Base-by-base conservation (phyloP, 2,888 invertebrate species). In the Tillus elongatus region DNA sequence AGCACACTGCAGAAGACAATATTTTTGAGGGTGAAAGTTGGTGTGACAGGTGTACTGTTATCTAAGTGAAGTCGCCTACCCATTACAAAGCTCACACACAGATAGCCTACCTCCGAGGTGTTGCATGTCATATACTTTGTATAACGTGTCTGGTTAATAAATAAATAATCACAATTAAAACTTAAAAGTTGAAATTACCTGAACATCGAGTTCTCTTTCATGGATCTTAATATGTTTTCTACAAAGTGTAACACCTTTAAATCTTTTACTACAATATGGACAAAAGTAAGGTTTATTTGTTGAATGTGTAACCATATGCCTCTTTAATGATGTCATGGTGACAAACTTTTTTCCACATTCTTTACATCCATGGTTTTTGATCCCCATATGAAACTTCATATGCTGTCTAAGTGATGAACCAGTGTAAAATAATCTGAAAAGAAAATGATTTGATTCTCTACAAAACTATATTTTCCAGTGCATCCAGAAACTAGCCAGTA, bases 191-290 rank as follows among this genome's bases (percentile, higher is more conserved):
- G 12, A 33, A 3, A 3, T 24, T 16, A 13, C 11, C 14, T 33
- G 29, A 16, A 30, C 12, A 11, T 3, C 26, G 16, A 35, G 27
- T 30, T 75, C 73, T 37, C 63, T 64, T 45, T 70, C 68, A 54
- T 79, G 79, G 2, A 71, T 69, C 47, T 71, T 72, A 63, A 80
- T 77, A 51, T 82, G 81, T 45, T 75, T 76, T 47, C 75, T 69
- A 54, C 78, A 78, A 51, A 74, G 71, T 12, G 72, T 68, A 9
- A 68, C 60, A 2, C 72, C 71, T 57, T 75, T 76, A 56, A 75
- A 78, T 4, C 66, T 67, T 50, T 73, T 73, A 42, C 67, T 67
- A 52, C 77, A 78, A 53, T 74, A 74, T 0, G 75, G 75, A 55
- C 78, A 78, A 60, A 71, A 64, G 51, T 66, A 74, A 2, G 72